Percentiles rank a stretch among this genome's conserved stretches.
These are phyloP conservation scores for Xestia c-nigrum DNA, from an alignment of 2,888 invertebrate genomes.

Conservation along the genomic window DNA sequence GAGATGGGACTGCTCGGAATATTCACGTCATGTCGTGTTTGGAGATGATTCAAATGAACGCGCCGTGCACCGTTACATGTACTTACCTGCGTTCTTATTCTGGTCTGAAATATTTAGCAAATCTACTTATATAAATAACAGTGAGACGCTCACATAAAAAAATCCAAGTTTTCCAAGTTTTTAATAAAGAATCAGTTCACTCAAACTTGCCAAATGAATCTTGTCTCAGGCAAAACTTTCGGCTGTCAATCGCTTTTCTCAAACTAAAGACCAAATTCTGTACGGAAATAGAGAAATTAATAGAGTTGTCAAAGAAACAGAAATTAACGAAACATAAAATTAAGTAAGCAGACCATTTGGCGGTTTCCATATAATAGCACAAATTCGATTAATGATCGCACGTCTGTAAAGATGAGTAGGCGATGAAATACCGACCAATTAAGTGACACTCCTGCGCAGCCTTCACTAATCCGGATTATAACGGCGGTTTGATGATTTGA, in stretches of 20 bases:
- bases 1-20: conserved; percentile 58
- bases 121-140: not conserved
- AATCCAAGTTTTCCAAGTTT: too few relatives aligned
- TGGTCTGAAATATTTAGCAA: conserved; percentile 50
- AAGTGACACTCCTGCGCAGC: conserved; percentile 64
- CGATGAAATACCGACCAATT: conserved; percentile 70
- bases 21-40: conserved; percentile 47
- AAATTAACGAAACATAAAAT: conserved; percentile 24
- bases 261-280: not conserved
- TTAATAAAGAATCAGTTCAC: too few relatives aligned
- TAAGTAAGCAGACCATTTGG: conserved; percentile 36
- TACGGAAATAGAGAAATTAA: conserved; percentile 30
- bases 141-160: not conserved
- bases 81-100: conserved; percentile 48
- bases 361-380: conserved; percentile 43
- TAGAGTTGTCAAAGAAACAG: conserved; percentile 17
- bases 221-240: conserved; percentile 12
- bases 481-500: conserved; percentile 47
- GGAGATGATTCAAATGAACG: conserved; percentile 46
- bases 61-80: conserved; percentile 20
- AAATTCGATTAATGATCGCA: conserved; percentile 61
- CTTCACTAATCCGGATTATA: conserved; percentile 67
- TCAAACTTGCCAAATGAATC: conserved; percentile 2
- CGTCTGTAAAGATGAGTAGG: conserved; percentile 66
- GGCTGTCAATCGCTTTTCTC: conserved; percentile 1